These are phyloP conservation scores for Drosophila guanche DNA, from an alignment of 1,140 invertebrate species.

Conservation along the genomic window DNA sequence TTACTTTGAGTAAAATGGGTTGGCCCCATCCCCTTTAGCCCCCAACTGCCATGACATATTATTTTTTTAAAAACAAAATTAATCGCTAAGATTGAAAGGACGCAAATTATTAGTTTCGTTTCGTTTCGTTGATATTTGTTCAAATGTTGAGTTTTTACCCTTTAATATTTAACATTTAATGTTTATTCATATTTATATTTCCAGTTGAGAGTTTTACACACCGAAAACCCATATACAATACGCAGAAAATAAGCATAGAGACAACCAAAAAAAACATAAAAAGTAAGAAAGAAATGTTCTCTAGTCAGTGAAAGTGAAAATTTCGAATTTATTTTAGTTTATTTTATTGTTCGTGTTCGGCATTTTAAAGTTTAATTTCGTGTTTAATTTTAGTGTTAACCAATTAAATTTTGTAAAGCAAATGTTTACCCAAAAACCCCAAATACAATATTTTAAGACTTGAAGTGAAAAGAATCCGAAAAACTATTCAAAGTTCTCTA, in stretches of 20 bases:
- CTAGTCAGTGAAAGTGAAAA: slow-evolving; percentile 59
- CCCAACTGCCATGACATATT: slow-evolving; percentile 1
- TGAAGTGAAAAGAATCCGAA: slow-evolving; percentile 5
- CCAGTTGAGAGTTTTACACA: slow-evolving; percentile 34
- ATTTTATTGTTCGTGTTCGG: slow-evolving; percentile 25
- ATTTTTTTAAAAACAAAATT: slow-evolving; percentile 10
- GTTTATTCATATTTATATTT: slow-evolving; percentile 24
- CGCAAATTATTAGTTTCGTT: slow-evolving; percentile 51
- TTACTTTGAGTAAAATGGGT: slow-evolving; percentile 47
- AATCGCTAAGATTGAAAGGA: slow-evolving; percentile 23
- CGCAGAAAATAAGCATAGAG: background rate
- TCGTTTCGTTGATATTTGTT: slow-evolving; percentile 47
- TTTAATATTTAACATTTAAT: slow-evolving; percentile 37
- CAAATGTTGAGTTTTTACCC: slow-evolving; percentile 27
- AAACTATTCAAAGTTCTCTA: background rate
- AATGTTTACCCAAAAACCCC: background rate
- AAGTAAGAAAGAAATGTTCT: slow-evolving; percentile 16
- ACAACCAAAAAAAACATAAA: background rate
- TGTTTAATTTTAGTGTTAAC: slow-evolving; percentile 30
- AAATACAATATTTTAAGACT: slow-evolving; percentile 1
- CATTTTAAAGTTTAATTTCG: slow-evolving; percentile 24
- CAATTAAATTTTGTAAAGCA: slow-evolving; percentile 15
- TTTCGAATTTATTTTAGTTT: slow-evolving; percentile 21
- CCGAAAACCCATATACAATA: background rate
- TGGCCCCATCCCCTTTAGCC: background rate